Evolutionary conservation across 2,797 vertebrate genomes (phyloP), one percentile per base, ranked within the genome.

Genomic region (Limosa lapponica): DNA sequence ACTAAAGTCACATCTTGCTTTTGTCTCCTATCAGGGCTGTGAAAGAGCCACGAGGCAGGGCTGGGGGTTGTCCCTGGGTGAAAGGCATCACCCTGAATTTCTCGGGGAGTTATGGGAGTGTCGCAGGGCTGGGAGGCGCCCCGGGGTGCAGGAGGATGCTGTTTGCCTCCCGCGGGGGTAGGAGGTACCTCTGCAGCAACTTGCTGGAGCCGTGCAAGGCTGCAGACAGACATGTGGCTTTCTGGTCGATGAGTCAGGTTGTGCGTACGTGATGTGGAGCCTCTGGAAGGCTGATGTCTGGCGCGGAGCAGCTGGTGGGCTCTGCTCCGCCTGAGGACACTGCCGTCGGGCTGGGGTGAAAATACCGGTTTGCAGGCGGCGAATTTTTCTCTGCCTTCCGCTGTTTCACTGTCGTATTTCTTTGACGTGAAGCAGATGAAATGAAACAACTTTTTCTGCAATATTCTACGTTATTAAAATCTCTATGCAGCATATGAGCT

Each of bases 391-490:
- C 39, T 48, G 37, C 32, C 54, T 95, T 90, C 57, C 7, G 5
- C 75, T 82, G 13, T 75, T 91, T 77, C 4, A 0, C 81, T 78
- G 59, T 86, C 3, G 0, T 49, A 10, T 77, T 89, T 82, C 87
- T 91, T 91, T 95, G 75, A 94, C 61, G 1, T 81, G 66, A 77
- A 93, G 48, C 77, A 96, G 91, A 93, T 91, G 84, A 93, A 94
- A 93, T 84, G 83, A 92, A 95, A 87, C 89, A 87, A 90, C 59
- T 95, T 96, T 91, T 87, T 87, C 52, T 55, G 32, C 86, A 93
- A 61, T 96, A 93, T 95, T 94, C 94, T 87, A 10, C 82, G 89
- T 95, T 96, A 96, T 95, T 96, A 94, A 94, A 95, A 94, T 94
- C 74, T 95, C 74, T 51, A 0, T 2, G 5, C 83, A 90, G 67